Base-by-base conservation (phyloP, 2,888 invertebrate species). In the Siphonodentalium dalli region DNA sequence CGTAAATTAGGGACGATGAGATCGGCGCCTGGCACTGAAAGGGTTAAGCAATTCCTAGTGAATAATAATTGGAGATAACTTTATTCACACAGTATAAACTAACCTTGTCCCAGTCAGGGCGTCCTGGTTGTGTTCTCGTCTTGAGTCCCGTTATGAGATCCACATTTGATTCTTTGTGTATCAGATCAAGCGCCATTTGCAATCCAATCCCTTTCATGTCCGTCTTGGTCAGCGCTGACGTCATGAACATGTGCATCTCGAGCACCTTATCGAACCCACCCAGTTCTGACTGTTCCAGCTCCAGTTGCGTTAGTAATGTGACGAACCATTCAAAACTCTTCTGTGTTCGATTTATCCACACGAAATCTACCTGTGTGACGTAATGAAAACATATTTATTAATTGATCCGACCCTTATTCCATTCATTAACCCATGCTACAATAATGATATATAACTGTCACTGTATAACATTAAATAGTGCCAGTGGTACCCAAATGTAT, bases 221-320 rank as follows among this genome's bases (percentile, higher is more conserved):
- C 6, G 88, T 90, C 75, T 90, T 88, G 81, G 93, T 92, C 56
- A 93, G 82, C 0, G 94, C 94, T 70, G 92, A 91, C 0, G 95
- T 96, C 69, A 95, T 93, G 81, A 93, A 95, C 93, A 95, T 93
- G 83, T 95, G 94, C 92, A 95, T 93, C 78, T 95, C 93, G 38
- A 62, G 49, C 1, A 70, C 38, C 2, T 54, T 45, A 4, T 34
- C 31, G 1, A 34, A 38, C 21, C 35, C 43, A 9, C 27, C 38
- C 11, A 93, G 93, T 78, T 94, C 43, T 9, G 39, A 11, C 44
- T 69, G 71, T 79, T 94, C 93, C 64, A 93, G 92, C 85, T 96
- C 95, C 71, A 96, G 84, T 78, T 93, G 92, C 0, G 93, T 92
- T 13, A 96, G 85, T 41, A 96, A 85, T 66, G 92, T 92, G 11